Evolutionary conservation across 2,113 vertebrate genomes (phyloP).

Genomic region (Petromus typicus): DNA sequence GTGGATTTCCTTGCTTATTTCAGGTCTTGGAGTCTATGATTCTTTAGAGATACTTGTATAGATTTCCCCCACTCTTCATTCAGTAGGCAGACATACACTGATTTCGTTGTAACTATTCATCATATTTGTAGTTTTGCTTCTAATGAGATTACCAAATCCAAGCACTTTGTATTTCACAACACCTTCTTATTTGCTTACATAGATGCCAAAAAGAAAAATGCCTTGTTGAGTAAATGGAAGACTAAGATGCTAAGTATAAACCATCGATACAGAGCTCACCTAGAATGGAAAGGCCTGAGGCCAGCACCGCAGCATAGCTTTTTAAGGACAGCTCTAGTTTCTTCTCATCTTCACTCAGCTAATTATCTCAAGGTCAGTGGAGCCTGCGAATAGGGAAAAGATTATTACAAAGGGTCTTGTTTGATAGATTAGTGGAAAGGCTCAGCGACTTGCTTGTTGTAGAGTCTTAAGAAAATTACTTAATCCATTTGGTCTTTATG

Average conservation of each 20-base stretch:
- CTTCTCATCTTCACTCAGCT: constrained; percentile 43
- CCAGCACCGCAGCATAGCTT: not conserved
- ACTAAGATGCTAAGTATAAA: not conserved
- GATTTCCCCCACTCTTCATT: not conserved
- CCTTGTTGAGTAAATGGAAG: not conserved
- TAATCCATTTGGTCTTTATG: constrained; percentile 50
- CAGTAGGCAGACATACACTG: not conserved
- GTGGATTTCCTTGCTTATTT: constrained; percentile 1
- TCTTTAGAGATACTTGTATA: not conserved
- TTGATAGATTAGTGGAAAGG: constrained; percentile 37
- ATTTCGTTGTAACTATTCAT: constrained; percentile 55
- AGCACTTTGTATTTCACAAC: constrained; percentile 2
- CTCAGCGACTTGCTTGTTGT: constrained; percentile 36
- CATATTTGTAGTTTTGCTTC: constrained; percentile 13
- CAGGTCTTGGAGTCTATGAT: not conserved
- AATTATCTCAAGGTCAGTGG: constrained; percentile 64
- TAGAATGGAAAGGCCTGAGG: constrained; percentile 2
- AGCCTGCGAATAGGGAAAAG: not conserved
- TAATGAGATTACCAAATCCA: constrained; percentile 28
- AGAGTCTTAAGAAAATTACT: constrained; percentile 59
- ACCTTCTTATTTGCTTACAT: constrained; percentile 16
- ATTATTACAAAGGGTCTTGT: constrained; percentile 33
- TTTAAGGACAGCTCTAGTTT: constrained; percentile 12
- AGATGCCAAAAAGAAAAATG: not conserved
- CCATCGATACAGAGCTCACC: not conserved